Conservation (phyloP, 2,797 vertebrate species). For the Siniperca obscura region DNA sequence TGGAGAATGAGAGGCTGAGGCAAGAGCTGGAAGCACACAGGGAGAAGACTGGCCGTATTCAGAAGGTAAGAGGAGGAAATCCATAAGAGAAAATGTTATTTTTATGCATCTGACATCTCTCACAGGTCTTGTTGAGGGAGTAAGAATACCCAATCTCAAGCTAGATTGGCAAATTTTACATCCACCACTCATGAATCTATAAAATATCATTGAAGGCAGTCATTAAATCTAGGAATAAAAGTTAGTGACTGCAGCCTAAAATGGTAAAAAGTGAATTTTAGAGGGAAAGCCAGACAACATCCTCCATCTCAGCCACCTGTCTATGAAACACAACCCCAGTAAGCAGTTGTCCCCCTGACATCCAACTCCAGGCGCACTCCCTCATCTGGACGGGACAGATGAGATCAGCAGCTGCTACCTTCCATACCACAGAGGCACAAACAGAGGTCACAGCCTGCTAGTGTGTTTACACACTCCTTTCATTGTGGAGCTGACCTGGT, state of each 20-base stretch:
- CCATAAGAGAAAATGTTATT: not conserved
- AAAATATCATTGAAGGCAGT: not conserved
- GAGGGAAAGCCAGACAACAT: slow-evolving; percentile 27
- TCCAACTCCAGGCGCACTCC: slow-evolving; percentile 63
- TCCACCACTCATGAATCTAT: not conserved
- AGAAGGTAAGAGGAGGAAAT: slow-evolving; percentile 89
- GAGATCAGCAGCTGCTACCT: slow-evolving; percentile 76
- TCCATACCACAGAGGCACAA: slow-evolving; percentile 66
- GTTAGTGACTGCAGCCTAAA: not conserved
- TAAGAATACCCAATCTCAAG: not conserved
- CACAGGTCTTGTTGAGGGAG: not conserved
- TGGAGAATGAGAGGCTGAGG: slow-evolving; percentile 93
- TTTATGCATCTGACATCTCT: not conserved
- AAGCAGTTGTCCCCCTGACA: slow-evolving; percentile 69
- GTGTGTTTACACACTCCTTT: slow-evolving; percentile 78
- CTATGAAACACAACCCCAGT: slow-evolving; percentile 70
- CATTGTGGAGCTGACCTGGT: slow-evolving; percentile 74
- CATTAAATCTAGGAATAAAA: not conserved
- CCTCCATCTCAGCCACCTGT: slow-evolving; percentile 64
- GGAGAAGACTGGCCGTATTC: slow-evolving; percentile 90
- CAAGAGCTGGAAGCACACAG: slow-evolving; percentile 89
- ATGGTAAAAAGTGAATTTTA: not conserved
- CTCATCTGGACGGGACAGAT: slow-evolving; percentile 73
- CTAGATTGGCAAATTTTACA: not conserved
- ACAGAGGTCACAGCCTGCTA: slow-evolving; percentile 73